Conservation (phyloP, 2,797 vertebrate species). For the Enteromius viviparus region DNA sequence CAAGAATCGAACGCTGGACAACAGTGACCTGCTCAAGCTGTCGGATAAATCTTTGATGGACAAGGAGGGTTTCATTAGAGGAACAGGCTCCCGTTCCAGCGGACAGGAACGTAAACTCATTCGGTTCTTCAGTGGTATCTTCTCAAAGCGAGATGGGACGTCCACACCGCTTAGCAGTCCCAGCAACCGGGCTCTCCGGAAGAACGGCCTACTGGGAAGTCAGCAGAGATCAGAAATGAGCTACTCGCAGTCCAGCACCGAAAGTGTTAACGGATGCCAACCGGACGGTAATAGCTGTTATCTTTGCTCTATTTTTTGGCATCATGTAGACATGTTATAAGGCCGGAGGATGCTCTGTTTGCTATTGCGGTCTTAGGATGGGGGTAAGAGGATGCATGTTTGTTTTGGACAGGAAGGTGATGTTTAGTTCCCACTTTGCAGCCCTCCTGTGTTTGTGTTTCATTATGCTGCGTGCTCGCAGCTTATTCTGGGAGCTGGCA, state of each 20-base stretch:
- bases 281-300: constrained; percentile 75
- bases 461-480: constrained; percentile 57
- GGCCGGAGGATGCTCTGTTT: constrained; percentile 6
- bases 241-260: constrained; percentile 81
- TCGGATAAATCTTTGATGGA: constrained; percentile 72
- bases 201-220: constrained; percentile 73
- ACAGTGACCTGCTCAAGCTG: constrained; percentile 86
- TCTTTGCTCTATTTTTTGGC: neutral
- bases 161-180: constrained; percentile 74
- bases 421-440: constrained; percentile 62
- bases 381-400: constrained; percentile 48
- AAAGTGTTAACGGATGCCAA: constrained; percentile 85
- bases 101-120: constrained; percentile 81
- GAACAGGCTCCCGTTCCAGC: constrained; percentile 63
- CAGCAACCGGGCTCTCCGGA: constrained; percentile 67
- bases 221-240: constrained; percentile 70
- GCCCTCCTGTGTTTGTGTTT: constrained; percentile 68
- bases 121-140: constrained; percentile 92
- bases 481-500: constrained; percentile 14
- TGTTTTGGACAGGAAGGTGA: constrained; percentile 69
- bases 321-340: neutral
- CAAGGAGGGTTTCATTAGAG: constrained; percentile 69
- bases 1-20: constrained; percentile 92
- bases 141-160: constrained; percentile 76
- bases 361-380: neutral